These are phyloP conservation scores for Mythimna albipuncta DNA, from an alignment of 2,888 invertebrate species.

Conservation along the genomic window DNA sequence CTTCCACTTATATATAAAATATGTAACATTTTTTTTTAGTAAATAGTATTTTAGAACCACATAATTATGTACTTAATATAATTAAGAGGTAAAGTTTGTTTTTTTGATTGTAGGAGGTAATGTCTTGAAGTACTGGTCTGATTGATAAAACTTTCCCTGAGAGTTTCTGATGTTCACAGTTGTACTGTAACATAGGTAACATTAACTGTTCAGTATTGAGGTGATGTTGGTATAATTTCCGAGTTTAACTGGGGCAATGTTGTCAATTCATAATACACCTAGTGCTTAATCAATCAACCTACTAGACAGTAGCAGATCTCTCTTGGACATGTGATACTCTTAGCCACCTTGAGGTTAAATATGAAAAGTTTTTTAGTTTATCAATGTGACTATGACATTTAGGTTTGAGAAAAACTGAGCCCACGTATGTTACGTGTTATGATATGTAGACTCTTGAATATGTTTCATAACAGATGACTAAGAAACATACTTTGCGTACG, in stretches of 20 bases:
- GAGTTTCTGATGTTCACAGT: background rate
- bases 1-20: too few species aligned
- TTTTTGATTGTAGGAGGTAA: too few species aligned
- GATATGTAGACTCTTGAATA: too few species aligned
- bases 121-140: too few species aligned
- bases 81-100: too few species aligned
- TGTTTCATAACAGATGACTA: too few species aligned
- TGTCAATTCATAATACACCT: constrained; percentile 33
- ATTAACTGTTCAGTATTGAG: constrained; percentile 44
- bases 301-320: background rate
- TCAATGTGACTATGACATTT: constrained; percentile 9
- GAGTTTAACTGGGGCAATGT: constrained; percentile 31
- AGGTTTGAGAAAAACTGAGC: background rate
- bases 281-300: constrained; percentile 32
- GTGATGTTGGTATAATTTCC: constrained; percentile 43
- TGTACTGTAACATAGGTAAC: constrained; percentile 34
- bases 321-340: background rate
- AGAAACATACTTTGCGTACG: too few species aligned
- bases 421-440: too few species aligned
- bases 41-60: too few species aligned
- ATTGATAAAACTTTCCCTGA: too few species aligned
- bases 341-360: background rate
- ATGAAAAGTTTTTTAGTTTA: constrained; percentile 13
- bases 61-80: too few species aligned
- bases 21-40: too few species aligned